These are phyloP conservation scores for Apodemus speciosus DNA, from an alignment of 2,113 vertebrate genomes.

Conservation along the genomic window DNA sequence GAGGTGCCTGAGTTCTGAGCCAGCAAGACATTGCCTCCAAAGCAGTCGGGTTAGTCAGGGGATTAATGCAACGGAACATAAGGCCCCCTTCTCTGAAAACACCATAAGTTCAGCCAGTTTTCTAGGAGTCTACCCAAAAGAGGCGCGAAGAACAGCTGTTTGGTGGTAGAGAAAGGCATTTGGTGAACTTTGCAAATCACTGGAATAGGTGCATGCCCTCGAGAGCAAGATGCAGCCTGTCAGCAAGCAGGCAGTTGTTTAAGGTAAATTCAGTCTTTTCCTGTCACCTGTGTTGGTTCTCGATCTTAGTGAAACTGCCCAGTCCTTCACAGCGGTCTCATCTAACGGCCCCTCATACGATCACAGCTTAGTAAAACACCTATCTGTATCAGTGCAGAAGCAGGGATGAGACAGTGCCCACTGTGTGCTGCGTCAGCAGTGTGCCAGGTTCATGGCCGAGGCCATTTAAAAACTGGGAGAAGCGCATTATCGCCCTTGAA, in stretches of 20 bases:
- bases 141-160: background rate
- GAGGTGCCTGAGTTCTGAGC: background rate
- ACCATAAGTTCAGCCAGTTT: background rate
- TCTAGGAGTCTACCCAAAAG: background rate
- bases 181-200: background rate
- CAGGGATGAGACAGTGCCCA: background rate
- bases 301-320: background rate
- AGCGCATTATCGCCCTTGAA: too few relatives aligned
- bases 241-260: background rate
- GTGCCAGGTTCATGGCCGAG: background rate
- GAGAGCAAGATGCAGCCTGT: background rate
- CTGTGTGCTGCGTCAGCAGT: too few relatives aligned
- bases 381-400: background rate
- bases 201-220: background rate
- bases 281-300: background rate
- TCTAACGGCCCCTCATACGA: too few relatives aligned
- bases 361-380: background rate
- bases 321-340: too few relatives aligned
- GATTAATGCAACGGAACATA: background rate
- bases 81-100: background rate
- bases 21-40: background rate
- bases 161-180: background rate
- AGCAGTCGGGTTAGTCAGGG: background rate
- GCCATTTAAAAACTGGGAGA: background rate
- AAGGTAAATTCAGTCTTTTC: background rate